Conservation (phyloP, 1,140 invertebrate species). For the Bemisia tabaci region DNA sequence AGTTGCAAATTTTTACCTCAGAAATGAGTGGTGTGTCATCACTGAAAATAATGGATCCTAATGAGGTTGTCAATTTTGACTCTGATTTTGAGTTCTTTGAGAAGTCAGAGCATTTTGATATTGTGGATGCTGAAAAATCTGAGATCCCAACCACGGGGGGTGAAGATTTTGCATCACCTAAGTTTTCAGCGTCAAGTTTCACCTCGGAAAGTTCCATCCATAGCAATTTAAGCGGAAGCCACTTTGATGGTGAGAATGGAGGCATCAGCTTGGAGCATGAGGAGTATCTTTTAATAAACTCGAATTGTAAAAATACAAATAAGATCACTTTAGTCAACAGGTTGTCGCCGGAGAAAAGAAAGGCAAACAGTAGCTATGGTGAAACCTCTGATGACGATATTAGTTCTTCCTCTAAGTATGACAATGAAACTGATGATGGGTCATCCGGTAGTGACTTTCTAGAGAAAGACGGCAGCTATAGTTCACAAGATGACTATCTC, state of each 20-base stretch:
- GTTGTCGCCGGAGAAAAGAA: neutral
- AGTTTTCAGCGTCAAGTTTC: neutral
- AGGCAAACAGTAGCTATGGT: neutral
- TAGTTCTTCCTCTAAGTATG: neutral
- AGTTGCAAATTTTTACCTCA: neutral
- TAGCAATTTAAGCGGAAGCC: neutral
- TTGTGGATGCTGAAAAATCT: neutral
- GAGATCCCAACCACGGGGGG: neutral
- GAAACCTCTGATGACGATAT: neutral
- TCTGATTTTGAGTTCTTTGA: neutral
- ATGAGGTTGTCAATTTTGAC: neutral
- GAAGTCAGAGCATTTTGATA: neutral
- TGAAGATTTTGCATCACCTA: neutral
- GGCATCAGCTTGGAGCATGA: neutral
- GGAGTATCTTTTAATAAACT: neutral
- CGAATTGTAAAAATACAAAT: neutral
- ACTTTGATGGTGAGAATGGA: neutral
- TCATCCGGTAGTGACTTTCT: neutral
- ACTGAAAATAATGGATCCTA: neutral
- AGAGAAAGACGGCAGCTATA: neutral
- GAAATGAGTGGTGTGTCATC: neutral
- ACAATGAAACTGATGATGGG: neutral
- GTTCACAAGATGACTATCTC: neutral
- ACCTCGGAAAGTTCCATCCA: neutral
- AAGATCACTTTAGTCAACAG: neutral